Conservation (phyloP, 2,888 invertebrate genomes). For the Hydraecia micacea region DNA sequence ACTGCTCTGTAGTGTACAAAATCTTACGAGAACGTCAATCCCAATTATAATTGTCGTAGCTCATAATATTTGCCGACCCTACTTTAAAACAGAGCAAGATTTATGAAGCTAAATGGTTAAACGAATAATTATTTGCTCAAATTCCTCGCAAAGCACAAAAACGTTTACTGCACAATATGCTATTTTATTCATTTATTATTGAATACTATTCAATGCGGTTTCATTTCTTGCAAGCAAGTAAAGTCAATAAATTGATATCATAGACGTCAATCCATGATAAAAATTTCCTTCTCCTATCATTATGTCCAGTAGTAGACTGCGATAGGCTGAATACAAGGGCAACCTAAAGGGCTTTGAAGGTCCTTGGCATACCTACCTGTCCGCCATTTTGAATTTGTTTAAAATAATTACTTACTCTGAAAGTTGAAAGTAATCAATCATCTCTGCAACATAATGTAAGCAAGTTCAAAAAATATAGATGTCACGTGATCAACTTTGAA, state of each 20-base stretch:
- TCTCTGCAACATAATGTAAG: not conserved
- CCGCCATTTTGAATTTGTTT: too few species aligned
- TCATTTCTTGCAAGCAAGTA: conserved; percentile 13
- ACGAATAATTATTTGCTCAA: conserved; percentile 68
- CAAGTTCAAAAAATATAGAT: not conserved
- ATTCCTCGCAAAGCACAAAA: conserved; percentile 66
- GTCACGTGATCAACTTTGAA: not conserved
- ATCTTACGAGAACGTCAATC: not conserved
- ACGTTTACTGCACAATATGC: conserved; percentile 64
- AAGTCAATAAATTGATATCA: not conserved
- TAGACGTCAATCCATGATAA: not conserved
- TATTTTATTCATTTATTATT: conserved; percentile 61
- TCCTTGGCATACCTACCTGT: too few species aligned
- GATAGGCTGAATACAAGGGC: not conserved
- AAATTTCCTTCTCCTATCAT: not conserved
- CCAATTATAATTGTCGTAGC: not conserved
- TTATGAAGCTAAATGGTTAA: conserved; percentile 66
- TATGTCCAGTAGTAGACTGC: not conserved
- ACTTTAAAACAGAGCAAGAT: conserved; percentile 68
- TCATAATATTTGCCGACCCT: conserved; percentile 62
- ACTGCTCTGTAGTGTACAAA: too few species aligned
- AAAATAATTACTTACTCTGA: too few species aligned
- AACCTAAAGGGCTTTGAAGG: not conserved
- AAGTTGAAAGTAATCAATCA: too few species aligned
- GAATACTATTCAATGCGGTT: conserved; percentile 19